A percentile compares a stretch with the other conserved stretches of the same genome.
These are phyloP conservation scores for Dunckerocampus dactyliophorus DNA, from an alignment of 2,113 vertebrate species.

Conservation along the genomic window DNA sequence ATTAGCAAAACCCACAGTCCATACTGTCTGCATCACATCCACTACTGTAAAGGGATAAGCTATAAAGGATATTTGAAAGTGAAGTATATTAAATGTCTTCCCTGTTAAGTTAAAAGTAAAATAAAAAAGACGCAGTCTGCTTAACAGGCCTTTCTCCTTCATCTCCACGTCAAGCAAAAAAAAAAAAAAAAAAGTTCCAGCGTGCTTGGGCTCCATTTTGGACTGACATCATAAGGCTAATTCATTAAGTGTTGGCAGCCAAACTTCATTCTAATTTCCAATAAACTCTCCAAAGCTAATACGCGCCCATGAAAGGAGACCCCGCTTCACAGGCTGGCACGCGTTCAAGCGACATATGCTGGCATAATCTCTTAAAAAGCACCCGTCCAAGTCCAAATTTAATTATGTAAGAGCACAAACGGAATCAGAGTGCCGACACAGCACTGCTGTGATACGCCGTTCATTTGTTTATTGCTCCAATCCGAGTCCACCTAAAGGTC, in stretches of 20 bases:
- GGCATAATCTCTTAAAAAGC: constrained; percentile 96
- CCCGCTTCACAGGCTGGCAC: constrained; percentile 80
- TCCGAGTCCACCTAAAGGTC: constrained; percentile 55
- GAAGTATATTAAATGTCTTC: constrained; percentile 51
- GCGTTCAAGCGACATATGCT: constrained; percentile 92
- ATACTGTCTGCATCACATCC: background rate
- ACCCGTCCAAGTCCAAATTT: constrained; percentile 86
- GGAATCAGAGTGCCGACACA: constrained; percentile 89
- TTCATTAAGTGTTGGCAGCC: constrained; percentile 78
- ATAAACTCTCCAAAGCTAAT: constrained; percentile 75
- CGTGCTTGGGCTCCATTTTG: constrained; percentile 62
- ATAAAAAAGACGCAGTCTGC: constrained; percentile 58
- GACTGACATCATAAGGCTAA: constrained; percentile 77
- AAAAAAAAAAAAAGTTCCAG: constrained; percentile 54
- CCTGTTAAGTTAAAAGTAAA: constrained; percentile 9
- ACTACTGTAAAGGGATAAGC: constrained; percentile 1
- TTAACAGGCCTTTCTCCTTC: constrained; percentile 45
- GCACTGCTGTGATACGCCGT: constrained; percentile 74
- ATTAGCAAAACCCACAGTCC: background rate
- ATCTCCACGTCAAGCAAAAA: constrained; percentile 58
- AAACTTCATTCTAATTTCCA: constrained; percentile 72
- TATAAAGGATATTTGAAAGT: constrained; percentile 26
- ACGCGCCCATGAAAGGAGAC: constrained; percentile 72
- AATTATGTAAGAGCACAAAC: constrained; percentile 97
- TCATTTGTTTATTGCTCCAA: constrained; percentile 71